Base-by-base conservation (phyloP, 2,113 vertebrate species). In the Archilochus colubris region DNA sequence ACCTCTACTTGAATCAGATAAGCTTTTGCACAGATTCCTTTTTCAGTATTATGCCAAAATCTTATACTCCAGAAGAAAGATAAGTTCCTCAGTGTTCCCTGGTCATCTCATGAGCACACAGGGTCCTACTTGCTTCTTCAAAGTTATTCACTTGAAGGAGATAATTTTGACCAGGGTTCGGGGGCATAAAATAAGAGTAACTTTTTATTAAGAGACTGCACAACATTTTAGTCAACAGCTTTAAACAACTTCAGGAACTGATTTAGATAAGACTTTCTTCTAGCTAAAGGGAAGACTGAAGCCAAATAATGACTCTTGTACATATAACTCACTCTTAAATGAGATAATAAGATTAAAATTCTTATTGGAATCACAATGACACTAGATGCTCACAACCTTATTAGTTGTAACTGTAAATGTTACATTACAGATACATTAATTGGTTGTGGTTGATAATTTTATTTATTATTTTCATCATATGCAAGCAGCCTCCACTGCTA, bases 1-100 rank as follows among this genome's bases (percentile, higher is more conserved):
- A 6, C 63, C 13, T 85, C 48, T 78, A 2, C 44, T 77, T 73
- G 63, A 82, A 94, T 95, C 92, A 91, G 82, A 80, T 88, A 95
- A 80, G 6, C 6, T 83, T 89, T 91, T 85, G 19, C 58, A 79
- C 44, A 51, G 24, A 91, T 86, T 91, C 25, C 4, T 82, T 88
- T 89, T 93, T 51, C 4, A 7, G 17, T 33, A 11, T 69, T 77
- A 36, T 74, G 72, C 68, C 88, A 94, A 73, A 77, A 43, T 54
- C 38, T 77, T 58, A n/a, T 8, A 48, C 14, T 50, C 17, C 14
- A 58, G 14, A 51, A 58, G 79, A 68, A 84, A 59, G 5, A 6
- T 53, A 61, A 16, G 0, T 40, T 77, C 8, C 86, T 79, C 17
- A 33, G 7, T 64, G 91, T 94, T 79, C 59, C 46, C 67, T 57